These are phyloP conservation scores for Temnopleurus reevesii DNA, from an alignment of 53 echinoderm and acorn worm genomes.

Conservation along the genomic window DNA sequence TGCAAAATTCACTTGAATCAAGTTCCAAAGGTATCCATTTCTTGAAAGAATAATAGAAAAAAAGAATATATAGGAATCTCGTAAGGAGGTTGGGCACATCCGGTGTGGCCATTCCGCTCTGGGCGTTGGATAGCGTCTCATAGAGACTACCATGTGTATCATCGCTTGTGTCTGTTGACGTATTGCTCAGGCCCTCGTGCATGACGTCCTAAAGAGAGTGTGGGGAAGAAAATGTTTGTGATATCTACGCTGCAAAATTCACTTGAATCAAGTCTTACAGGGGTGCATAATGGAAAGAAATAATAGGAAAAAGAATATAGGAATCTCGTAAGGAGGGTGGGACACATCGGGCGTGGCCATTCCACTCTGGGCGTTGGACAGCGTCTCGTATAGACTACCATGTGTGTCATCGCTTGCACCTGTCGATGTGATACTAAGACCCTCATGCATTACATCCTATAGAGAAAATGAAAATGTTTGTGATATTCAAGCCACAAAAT, in stretches of 20 bases:
- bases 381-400: constrained; percentile 72
- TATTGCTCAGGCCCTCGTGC: constrained; percentile 38
- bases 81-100: constrained; percentile 35
- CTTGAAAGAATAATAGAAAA: no score
- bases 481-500: no score
- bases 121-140: constrained; percentile 67
- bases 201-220: constrained; percentile 16
- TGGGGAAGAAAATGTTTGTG: background rate
- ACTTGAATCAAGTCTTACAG: no score
- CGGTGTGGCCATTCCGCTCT: constrained; percentile 44
- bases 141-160: constrained; percentile 66
- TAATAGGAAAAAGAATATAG: no score
- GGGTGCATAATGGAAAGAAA: no score
- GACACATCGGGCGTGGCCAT: background rate
- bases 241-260: no score
- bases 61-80: no score
- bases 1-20: no score
- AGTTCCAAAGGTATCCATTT: no score
- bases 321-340: constrained; percentile 43
- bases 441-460: constrained; percentile 55
- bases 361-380: constrained; percentile 67
- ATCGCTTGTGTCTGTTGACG: constrained; percentile 40
- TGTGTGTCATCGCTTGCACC: constrained; percentile 46
- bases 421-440: constrained; percentile 15
- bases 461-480: background rate